Evolutionary conservation across 2,888 invertebrate species (phyloP).

Genomic region (Ceriagrion tenellum): DNA sequence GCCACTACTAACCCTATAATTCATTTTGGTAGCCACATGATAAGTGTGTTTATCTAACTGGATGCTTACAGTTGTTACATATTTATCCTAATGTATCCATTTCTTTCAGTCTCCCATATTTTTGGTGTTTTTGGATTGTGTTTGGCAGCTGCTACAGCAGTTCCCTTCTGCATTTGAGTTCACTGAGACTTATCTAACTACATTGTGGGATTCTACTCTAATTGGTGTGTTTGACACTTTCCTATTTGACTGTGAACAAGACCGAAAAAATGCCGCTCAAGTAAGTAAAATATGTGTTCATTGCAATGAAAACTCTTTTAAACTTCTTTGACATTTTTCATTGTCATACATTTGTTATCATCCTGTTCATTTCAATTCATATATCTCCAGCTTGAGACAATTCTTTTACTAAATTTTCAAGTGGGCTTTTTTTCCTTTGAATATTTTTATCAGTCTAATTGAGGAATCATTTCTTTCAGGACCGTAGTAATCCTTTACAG

Average conservation of each 20-base stretch:
- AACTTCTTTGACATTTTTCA: no score
- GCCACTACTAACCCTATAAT: no score
- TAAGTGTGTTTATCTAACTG: no score
- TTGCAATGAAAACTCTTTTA: no score
- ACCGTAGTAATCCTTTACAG: conserved; percentile 80
- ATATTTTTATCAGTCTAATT: not conserved
- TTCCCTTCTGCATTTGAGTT: conserved; percentile 94
- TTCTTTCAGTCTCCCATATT: conserved; percentile 89
- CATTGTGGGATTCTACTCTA: conserved; percentile 94
- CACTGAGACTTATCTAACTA: conserved; percentile 94
- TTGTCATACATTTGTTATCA: no score
- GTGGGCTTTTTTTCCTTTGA: no score
- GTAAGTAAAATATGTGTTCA: conserved; percentile 76
- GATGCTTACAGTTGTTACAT: no score
- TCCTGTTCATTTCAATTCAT: no score
- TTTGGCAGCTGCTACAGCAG: conserved; percentile 94
- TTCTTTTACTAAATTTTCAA: no score
- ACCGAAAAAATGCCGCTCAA: conserved; percentile 84
- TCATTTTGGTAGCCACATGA: no score
- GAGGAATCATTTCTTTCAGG: conserved; percentile 75
- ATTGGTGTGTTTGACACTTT: conserved; percentile 95
- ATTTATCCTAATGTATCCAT: no score
- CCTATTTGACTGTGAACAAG: conserved; percentile 92
- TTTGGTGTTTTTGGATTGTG: conserved; percentile 94
- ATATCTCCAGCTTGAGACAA: no score